A percentile compares a stretch with the other conserved stretches of the same genome.
phyloP scores from a whole-genome alignment of 2,888 invertebrate genomes.

The Dendrolimus houi region DNA sequence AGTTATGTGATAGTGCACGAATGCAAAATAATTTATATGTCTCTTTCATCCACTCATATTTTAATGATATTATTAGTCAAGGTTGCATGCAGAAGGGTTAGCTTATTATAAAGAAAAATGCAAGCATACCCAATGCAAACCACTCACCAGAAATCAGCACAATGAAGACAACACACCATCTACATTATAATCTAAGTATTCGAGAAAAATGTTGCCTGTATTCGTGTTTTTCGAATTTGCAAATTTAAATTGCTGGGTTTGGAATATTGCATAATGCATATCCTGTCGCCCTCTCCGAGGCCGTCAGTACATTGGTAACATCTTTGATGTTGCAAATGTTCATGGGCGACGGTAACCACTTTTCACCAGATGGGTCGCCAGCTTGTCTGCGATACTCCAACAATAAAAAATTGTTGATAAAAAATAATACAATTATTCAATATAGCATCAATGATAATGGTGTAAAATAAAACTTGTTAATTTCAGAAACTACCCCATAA shows the following conservation, averaged over 20 bases:
- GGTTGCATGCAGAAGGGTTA: not conserved
- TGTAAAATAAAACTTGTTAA: too few species aligned
- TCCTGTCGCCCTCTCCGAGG: not conserved
- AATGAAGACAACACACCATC: constrained; percentile 16
- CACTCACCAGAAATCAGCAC: constrained; percentile 36
- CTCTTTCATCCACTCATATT: not conserved
- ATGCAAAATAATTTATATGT: not conserved
- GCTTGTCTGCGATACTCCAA: not conserved
- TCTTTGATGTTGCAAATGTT: not conserved
- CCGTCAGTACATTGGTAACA: not conserved
- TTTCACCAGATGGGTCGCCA: not conserved
- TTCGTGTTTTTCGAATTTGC: too few species aligned
- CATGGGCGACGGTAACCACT: not conserved
- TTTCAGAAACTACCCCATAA: too few species aligned
- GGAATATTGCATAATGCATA: too few species aligned
- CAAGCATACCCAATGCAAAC: constrained; percentile 21
- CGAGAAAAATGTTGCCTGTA: too few species aligned
- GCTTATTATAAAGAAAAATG: not conserved
- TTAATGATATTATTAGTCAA: not conserved
- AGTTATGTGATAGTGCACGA: too few species aligned
- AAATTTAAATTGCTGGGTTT: too few species aligned
- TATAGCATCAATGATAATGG: too few species aligned
- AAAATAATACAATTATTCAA: too few species aligned
- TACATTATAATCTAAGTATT: constrained; percentile 2
- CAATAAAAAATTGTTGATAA: not conserved